Conservation (phyloP, 2,888 invertebrate genomes). For the Drosophila melanosoma region DNA sequence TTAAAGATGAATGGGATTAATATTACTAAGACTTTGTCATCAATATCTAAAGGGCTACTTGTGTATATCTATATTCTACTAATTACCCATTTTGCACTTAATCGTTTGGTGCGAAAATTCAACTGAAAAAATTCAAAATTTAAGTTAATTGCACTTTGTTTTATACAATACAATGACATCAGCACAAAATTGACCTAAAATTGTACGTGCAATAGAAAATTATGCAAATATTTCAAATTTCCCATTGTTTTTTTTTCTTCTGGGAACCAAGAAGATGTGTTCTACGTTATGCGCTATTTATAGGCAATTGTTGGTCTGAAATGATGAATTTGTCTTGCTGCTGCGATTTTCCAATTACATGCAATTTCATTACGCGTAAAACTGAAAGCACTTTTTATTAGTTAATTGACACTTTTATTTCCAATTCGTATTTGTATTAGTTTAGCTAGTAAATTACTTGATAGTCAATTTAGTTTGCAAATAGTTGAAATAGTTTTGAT, state of each 20-base stretch:
- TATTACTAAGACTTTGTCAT: neutral
- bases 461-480: constrained; percentile 7
- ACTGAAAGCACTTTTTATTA: constrained; percentile 35
- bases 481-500: constrained; percentile 22
- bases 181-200: constrained; percentile 10
- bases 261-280: constrained; percentile 48
- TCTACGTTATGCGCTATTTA: constrained; percentile 71
- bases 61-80: constrained; percentile 4
- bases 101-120: constrained; percentile 23
- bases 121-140: constrained; percentile 9
- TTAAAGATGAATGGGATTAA: neutral
- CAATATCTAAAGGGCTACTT: neutral
- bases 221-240: constrained; percentile 46
- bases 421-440: constrained; percentile 39
- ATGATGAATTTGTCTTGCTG: constrained; percentile 28
- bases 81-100: constrained; percentile 62
- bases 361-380: constrained; percentile 60
- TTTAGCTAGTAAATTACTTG: neutral
- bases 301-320: constrained; percentile 62
- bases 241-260: constrained; percentile 31
- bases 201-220: constrained; percentile 40
- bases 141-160: constrained; percentile 26
- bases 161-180: constrained; percentile 31
- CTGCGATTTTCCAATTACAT: constrained; percentile 52
- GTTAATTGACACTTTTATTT: constrained; percentile 46